phyloP scores from a whole-genome alignment of 92 coral and sea anemone species.

The Epizoanthus fatuus region DNA sequence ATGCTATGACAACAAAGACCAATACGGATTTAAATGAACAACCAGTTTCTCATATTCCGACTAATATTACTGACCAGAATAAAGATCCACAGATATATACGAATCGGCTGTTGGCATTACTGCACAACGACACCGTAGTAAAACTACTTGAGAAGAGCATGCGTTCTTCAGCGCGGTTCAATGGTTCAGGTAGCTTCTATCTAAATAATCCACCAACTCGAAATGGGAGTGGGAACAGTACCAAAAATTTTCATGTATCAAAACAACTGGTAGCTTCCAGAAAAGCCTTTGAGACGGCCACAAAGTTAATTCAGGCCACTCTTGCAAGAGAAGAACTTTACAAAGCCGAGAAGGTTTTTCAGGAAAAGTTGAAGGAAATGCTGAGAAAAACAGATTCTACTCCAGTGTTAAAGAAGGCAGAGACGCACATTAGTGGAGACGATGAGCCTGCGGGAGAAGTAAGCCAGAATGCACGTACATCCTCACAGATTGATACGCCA shows the following conservation, averaged over 20 bases:
- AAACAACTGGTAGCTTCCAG: conserved; percentile 79
- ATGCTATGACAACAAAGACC: neutral
- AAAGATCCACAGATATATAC: neutral
- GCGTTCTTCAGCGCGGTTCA: neutral
- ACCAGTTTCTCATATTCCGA: neutral
- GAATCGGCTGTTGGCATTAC: conserved; percentile 26
- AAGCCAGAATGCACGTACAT: neutral
- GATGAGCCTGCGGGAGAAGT: conserved; percentile 32
- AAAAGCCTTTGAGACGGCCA: conserved; percentile 90
- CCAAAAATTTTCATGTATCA: conserved; percentile 13
- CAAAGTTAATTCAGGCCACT: conserved; percentile 85
- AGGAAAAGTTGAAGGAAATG: conserved; percentile 87
- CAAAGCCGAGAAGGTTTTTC: conserved; percentile 86
- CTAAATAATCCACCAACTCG: neutral
- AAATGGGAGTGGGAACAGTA: neutral
- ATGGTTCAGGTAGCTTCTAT: neutral
- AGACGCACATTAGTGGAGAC: conserved; percentile 8
- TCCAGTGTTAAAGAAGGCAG: conserved; percentile 2
- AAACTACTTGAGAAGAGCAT: conserved; percentile 20
- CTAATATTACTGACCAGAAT: neutral
- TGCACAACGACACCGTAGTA: conserved; percentile 30
- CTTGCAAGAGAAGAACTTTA: conserved; percentile 89
- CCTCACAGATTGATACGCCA: neutral
- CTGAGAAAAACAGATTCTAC: conserved; percentile 68
- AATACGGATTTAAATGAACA: neutral